Conservation (phyloP, 2,888 invertebrate genomes). For the Tipula helvola region DNA sequence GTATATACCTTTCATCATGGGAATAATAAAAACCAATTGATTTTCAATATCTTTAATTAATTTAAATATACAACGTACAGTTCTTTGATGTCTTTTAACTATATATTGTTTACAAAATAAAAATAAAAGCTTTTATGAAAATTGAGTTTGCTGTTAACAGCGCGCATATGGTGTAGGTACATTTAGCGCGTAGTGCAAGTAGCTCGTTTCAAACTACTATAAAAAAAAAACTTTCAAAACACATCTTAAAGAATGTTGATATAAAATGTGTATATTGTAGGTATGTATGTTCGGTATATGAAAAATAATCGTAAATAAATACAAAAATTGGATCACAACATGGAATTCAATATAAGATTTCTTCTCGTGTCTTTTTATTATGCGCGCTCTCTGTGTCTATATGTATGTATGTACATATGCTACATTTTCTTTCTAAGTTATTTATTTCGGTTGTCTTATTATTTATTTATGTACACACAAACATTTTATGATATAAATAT, state of each 20-base stretch:
- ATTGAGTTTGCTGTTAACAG: background rate
- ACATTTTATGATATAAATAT: background rate
- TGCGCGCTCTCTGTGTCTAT: background rate
- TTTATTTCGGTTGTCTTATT: conserved; percentile 4
- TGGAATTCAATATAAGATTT: background rate
- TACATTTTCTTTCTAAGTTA: background rate
- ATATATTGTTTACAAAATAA: background rate
- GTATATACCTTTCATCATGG: background rate
- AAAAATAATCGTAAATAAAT: background rate
- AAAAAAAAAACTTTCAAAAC: background rate
- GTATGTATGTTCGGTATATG: background rate
- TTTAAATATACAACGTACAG: background rate
- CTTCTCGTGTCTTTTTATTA: background rate
- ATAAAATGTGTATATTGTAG: background rate
- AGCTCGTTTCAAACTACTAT: background rate
- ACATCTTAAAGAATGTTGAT: background rate
- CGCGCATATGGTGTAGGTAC: background rate
- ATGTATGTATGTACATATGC: background rate
- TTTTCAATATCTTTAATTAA: background rate
- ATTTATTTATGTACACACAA: background rate
- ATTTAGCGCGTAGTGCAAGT: background rate
- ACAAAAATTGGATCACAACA: background rate
- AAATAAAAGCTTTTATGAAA: background rate
- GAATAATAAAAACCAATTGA: background rate
- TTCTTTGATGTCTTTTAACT: background rate